Evolutionary conservation across 2,797 vertebrate species (phyloP), one percentile per base, ranked within the genome.

Genomic region (Ficedula albicollis): DNA sequence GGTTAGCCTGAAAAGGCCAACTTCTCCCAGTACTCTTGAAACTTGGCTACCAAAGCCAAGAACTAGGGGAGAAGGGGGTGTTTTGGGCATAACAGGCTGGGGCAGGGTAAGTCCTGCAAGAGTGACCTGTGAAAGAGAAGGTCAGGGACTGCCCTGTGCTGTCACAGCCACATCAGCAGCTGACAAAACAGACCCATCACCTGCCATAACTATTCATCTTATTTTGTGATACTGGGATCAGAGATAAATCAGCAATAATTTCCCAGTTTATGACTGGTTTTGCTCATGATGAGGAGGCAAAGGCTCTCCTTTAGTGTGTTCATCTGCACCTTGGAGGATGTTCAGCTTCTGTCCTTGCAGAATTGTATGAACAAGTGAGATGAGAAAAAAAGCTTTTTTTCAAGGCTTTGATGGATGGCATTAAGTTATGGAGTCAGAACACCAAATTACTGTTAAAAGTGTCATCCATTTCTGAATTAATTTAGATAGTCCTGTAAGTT

Each of bases 101-200:
- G 13, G 17, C 1, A 8, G 20, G 7, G 20, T 14, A 18, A 20
- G 17, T 79, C 29, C 51, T 72, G n/a, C 36, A 69, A 29, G 36
- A 21, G 14, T 23, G 15, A 91, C 36, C 44, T 38, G 20, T 32
- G 25, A 30, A 84, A 74, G 15, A 41, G 32, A 29, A 52, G 7
- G 16, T n/a, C 43, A 75, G n/a, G 66, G 25, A 46, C 46, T 58
- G 32, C 13, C 29, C 48, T 22, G 12, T 52, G 34, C 32, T 41
- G 12, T 46, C 59, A 64, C 18, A 84, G 41, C 7, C 46, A 38
- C 2, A 1, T 48, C 49, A 55, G 36, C 51, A 59, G 30, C 7
- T 3, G 6, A 48, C 3, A 36, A 77, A 92, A 41, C 0, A 6
- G 23, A 72, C 12, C 9, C 0, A 0, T 10, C 48, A 54, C 20